Conservation (phyloP, 2,888 invertebrate genomes). For the Lithophane leautieri region DNA sequence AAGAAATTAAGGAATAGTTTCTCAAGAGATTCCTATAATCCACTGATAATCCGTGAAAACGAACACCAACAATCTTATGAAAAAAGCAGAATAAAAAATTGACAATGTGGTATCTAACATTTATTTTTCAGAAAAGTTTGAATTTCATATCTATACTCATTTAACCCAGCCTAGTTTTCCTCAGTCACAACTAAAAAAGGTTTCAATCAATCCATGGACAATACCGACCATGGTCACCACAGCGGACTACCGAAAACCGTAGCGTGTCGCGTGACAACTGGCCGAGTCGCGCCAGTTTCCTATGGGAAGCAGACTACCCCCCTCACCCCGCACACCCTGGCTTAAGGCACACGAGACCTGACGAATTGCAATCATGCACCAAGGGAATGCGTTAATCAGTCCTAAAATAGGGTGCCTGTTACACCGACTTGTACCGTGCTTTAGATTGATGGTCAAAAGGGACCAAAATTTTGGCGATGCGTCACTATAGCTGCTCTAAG, state of each 20-base stretch:
- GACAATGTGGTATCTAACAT: too few relatives aligned
- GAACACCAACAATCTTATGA: too few relatives aligned
- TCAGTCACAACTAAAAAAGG: neutral
- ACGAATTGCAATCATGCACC: slow-evolving; percentile 75
- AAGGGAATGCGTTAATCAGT: slow-evolving; percentile 78
- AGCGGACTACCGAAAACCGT: slow-evolving; percentile 70
- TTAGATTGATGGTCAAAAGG: too few relatives aligned
- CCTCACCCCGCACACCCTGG: slow-evolving; percentile 1
- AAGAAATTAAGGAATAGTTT: too few relatives aligned
- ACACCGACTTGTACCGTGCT: slow-evolving; percentile 37
- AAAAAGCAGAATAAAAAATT: too few relatives aligned
- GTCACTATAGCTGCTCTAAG: neutral
- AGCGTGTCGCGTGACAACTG: slow-evolving; percentile 80
- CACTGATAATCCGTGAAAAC: too few relatives aligned
- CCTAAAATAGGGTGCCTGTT: slow-evolving; percentile 58
- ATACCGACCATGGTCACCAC: slow-evolving; percentile 63
- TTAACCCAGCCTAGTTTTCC: neutral
- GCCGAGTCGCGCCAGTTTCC: slow-evolving; percentile 72
- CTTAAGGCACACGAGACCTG: slow-evolving; percentile 49
- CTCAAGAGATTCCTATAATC: too few relatives aligned
- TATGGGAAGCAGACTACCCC: slow-evolving; percentile 76
- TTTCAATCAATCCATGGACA: neutral
- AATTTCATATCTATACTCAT: neutral
- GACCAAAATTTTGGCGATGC: too few relatives aligned
- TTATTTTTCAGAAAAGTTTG: neutral